Conservation (phyloP, 2,797 vertebrate genomes). For the Myotis findleyi region DNA sequence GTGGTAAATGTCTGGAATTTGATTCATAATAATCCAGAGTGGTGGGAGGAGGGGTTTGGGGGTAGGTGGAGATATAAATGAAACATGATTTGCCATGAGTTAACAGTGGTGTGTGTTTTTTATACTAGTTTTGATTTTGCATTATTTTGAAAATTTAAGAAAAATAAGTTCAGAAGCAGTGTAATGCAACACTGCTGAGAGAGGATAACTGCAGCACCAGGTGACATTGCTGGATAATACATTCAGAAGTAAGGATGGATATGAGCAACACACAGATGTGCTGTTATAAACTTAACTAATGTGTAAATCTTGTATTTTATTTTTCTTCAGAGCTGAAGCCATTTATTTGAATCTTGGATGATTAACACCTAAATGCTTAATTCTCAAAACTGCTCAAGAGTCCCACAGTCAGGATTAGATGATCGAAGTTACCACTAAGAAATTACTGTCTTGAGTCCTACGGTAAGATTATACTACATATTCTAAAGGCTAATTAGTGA, state of each 20-base stretch:
- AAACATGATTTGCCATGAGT: neutral
- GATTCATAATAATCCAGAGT: slow-evolving; percentile 4
- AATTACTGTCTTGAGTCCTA: slow-evolving; percentile 52
- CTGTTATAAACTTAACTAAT: slow-evolving; percentile 3
- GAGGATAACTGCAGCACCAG: neutral
- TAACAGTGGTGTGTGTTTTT: neutral
- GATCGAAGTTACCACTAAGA: slow-evolving; percentile 63
- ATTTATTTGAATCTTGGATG: slow-evolving; percentile 77
- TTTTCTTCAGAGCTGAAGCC: slow-evolving; percentile 78
- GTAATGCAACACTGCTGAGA: neutral
- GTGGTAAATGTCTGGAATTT: neutral
- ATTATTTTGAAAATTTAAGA: slow-evolving; percentile 8
- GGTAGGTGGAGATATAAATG: neutral
- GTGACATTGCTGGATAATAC: neutral
- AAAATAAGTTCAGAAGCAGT: neutral
- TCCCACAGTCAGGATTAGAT: slow-evolving; percentile 75
- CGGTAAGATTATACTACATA: slow-evolving; percentile 73
- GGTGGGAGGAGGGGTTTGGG: neutral
- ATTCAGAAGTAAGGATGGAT: neutral
- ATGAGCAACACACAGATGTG: neutral
- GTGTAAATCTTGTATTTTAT: slow-evolving; percentile 54
- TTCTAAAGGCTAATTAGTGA: neutral
- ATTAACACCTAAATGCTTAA: slow-evolving; percentile 68
- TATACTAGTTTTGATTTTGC: neutral
- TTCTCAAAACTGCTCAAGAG: slow-evolving; percentile 66